Evolutionary conservation across 37 sponge, comb jelly and placozoan species (phyloP).

Genomic region (Spongia lamella): DNA sequence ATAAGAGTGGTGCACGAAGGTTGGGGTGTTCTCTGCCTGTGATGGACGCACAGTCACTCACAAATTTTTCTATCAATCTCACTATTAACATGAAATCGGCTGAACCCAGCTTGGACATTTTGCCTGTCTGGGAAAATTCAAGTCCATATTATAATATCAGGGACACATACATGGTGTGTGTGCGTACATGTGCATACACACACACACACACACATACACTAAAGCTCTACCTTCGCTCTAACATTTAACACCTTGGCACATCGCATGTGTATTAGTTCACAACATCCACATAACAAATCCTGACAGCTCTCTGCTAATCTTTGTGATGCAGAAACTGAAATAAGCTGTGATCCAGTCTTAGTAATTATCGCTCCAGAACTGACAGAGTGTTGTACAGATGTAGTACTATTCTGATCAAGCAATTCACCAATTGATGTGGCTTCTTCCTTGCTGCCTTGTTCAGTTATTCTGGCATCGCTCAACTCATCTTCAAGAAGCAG

Average conservation of each 20-base stretch:
- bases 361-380: conserved; percentile 2
- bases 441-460: no score
- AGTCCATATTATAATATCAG: background rate
- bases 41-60: conserved; percentile 42
- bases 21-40: conserved; percentile 71
- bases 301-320: conserved; percentile 45
- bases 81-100: conserved; percentile 77
- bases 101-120: conserved; percentile 62
- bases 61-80: conserved; percentile 68
- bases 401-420: conserved; percentile 2
- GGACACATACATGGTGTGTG: background rate
- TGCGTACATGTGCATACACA: background rate
- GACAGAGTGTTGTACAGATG: conserved; percentile 2
- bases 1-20: conserved; percentile 66
- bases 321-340: conserved; percentile 20
- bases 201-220: background rate
- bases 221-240: conserved; percentile 61
- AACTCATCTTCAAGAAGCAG: conserved; percentile 75
- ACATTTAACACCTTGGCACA: conserved; percentile 83
- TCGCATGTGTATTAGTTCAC: conserved; percentile 79
- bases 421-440: no score
- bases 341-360: background rate
- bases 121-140: conserved; percentile 66
- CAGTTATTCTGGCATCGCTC: conserved; percentile 41
- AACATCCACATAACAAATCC: conserved; percentile 63